These are phyloP conservation scores for Scalopus aquaticus DNA, from an alignment of 2,113 vertebrate genomes.

Conservation along the genomic window DNA sequence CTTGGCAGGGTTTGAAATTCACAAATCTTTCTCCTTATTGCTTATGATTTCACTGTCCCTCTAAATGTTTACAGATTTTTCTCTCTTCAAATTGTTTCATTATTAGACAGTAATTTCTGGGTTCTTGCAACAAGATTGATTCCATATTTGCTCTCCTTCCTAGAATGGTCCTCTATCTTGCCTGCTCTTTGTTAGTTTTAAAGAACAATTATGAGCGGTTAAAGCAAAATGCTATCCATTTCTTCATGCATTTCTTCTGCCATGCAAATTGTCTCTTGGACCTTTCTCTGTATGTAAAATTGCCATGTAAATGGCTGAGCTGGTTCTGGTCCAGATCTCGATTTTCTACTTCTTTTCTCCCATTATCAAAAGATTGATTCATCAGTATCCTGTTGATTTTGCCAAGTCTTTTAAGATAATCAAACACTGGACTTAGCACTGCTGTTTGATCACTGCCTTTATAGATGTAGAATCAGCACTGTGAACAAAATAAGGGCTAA, in stretches of 20 bases:
- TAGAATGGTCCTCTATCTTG: conserved; percentile 59
- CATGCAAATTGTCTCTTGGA: conserved; percentile 45
- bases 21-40: conserved; percentile 71
- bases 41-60: conserved; percentile 74
- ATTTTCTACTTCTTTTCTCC: not conserved
- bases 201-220: conserved; percentile 64
- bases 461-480: not conserved
- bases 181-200: conserved; percentile 67
- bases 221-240: conserved; percentile 50
- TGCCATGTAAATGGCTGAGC: not conserved
- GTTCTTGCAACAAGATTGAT: conserved; percentile 73
- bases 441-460: not conserved
- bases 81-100: conserved; percentile 74
- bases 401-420: not conserved
- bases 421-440: not conserved
- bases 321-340: conserved; percentile 23
- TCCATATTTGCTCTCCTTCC: conserved; percentile 73
- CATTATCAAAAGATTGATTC: not conserved
- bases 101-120: conserved; percentile 76
- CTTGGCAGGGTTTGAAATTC: conserved; percentile 67
- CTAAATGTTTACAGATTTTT: conserved; percentile 81
- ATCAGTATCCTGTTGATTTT: conserved; percentile 23
- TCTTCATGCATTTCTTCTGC: conserved; percentile 27
- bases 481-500: not conserved
- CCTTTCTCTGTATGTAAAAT: conserved; percentile 36